phyloP scores from a whole-genome alignment of 2,888 invertebrate genomes.

The Cepaea hortensis region DNA sequence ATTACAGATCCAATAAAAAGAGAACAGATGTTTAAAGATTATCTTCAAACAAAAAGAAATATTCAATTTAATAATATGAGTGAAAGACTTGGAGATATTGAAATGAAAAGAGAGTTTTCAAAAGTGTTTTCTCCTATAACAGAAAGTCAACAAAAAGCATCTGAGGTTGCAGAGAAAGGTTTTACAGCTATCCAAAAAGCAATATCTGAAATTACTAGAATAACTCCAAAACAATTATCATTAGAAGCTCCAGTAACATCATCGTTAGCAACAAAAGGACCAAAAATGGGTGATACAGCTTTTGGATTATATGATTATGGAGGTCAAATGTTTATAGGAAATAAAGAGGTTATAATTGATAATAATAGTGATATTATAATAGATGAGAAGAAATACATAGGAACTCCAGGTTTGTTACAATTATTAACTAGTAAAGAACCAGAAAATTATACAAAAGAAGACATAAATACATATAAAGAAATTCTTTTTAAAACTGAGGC shows the following conservation, averaged over 20 bases:
- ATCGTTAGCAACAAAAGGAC: too few species aligned
- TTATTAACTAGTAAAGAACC: neutral
- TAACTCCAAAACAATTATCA: neutral
- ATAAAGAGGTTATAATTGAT: slow-evolving; percentile 1
- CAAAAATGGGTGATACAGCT: too few species aligned
- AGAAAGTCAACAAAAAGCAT: neutral
- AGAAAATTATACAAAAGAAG: neutral
- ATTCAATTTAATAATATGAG: slow-evolving; percentile 1
- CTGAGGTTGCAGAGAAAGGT: neutral
- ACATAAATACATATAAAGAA: neutral
- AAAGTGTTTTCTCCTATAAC: neutral
- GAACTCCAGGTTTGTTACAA: neutral
- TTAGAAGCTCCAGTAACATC: neutral
- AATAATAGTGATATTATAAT: neutral
- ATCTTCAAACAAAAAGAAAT: neutral
- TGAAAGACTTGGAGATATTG: slow-evolving; percentile 29
- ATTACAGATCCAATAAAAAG: neutral
- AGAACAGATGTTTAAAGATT: neutral
- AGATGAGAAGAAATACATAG: neutral
- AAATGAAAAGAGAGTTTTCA: slow-evolving; percentile 6
- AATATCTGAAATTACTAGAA: neutral
- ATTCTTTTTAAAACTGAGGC: neutral
- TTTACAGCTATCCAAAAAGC: neutral
- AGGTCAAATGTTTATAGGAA: neutral
- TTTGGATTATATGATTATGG: too few species aligned